A percentile compares a stretch with the other conserved stretches of the same genome.
Evolutionary conservation across 2,888 invertebrate species (phyloP).

Genomic region (Dione juno): DNA sequence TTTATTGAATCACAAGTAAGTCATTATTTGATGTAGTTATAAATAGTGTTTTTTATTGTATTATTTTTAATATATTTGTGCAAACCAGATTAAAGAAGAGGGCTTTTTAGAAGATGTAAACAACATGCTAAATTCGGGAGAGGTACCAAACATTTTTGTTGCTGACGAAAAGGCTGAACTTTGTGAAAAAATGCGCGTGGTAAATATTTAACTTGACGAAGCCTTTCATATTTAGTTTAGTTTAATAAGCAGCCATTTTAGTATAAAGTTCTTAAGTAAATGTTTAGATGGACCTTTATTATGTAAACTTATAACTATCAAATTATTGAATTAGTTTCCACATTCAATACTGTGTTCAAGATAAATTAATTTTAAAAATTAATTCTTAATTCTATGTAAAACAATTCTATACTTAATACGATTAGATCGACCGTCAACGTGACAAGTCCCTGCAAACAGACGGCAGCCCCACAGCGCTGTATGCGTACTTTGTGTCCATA

Average conservation of each 20-base stretch:
- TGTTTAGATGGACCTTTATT: too few relatives aligned
- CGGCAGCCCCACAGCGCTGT: slow-evolving; percentile 94
- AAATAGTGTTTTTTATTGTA: too few relatives aligned
- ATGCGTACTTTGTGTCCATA: slow-evolving; percentile 94
- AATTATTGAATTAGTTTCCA: too few relatives aligned
- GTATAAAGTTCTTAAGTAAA: too few relatives aligned
- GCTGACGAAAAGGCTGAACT: slow-evolving; percentile 94
- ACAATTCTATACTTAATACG: not conserved
- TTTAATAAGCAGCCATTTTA: too few relatives aligned
- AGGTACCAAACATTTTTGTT: slow-evolving; percentile 95
- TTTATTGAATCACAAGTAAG: slow-evolving; percentile 94
- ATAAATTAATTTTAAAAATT: too few relatives aligned
- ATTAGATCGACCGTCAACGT: slow-evolving; percentile 91
- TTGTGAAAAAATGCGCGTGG: slow-evolving; percentile 94
- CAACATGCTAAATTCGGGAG: slow-evolving; percentile 95
- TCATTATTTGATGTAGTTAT: not conserved
- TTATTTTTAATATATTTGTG: not conserved
- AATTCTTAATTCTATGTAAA: too few relatives aligned
- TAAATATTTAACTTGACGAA: slow-evolving; percentile 49
- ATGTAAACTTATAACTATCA: too few relatives aligned
- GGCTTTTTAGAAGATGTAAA: slow-evolving; percentile 96
- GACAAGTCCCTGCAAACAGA: slow-evolving; percentile 95
- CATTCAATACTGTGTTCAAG: too few relatives aligned
- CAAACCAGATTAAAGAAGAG: slow-evolving; percentile 92
- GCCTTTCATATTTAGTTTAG: not conserved